Evolutionary conservation across 37 sponge, comb jelly and placozoan genomes (phyloP), one percentile per base, ranked within the genome.

Genomic region (Chondrilla cf. caribensis): DNA sequence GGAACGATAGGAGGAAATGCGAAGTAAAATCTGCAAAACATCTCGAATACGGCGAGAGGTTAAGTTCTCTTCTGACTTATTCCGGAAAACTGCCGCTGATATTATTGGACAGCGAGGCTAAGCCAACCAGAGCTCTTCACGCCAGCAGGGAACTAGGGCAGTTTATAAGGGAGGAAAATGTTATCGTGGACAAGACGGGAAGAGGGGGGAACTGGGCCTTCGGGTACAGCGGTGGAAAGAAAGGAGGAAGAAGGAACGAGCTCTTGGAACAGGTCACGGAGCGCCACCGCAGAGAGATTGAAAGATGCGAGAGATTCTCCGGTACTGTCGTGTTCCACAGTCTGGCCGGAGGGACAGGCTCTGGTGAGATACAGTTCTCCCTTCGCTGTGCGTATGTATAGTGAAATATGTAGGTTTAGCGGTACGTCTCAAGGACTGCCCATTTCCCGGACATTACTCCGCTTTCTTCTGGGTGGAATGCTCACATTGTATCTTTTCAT

Each of bases 171-270:
- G 31, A 22, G 8, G 83, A 82, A 14, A 85, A 31, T 43, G 33
- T 83, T 0, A 22, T 90, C n/a, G 65, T 29, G 18, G 86, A 85
- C 22, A 59, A 70, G 25, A 67, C 70, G 17, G 96, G 96, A 14
- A 31, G 94, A n/a, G 94, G 96, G 21, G 86, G 84, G 70, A 96
- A 93, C 80, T 96, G 96, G 96, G 93, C 89, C 0, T 73, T 35
- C 32, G 96, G 96, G 26, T 89, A 92, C 75, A 22, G 59, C 42
- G 86, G 79, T 42, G 77, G 72, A 19, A 60, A 6, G 54, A 65
- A 36, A 28, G 76, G 33, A 32, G 58, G 57, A 21, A 39, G 33
- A 26, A n/a, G 25, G 22, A 26, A 28, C 38, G 51, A 19, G 36
- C 78, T 86, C 40, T 24, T 80, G 54, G 84, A 83, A 1, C 26